A percentile compares a stretch with the other conserved stretches of the same genome.
phyloP scores from a whole-genome alignment of 1,140 invertebrate species.

The Phocides pigmalion region DNA sequence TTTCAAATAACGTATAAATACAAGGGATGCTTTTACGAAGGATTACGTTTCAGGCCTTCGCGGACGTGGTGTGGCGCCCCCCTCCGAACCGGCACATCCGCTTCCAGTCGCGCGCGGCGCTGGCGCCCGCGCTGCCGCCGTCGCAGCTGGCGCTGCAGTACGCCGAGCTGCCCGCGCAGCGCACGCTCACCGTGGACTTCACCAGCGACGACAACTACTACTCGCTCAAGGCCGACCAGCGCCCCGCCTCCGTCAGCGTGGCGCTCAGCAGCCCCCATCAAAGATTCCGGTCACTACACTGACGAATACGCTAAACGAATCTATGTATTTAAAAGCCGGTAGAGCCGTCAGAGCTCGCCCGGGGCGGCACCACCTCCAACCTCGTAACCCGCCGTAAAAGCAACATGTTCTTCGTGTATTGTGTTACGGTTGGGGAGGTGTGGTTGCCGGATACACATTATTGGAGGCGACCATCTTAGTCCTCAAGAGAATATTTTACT shows the following conservation, averaged over 20 bases:
- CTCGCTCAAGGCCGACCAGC: conserved; percentile 69
- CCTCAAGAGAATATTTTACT: too few species aligned
- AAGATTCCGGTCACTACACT: conserved; percentile 76
- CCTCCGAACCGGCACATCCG: conserved; percentile 78
- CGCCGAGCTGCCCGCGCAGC: conserved; percentile 47
- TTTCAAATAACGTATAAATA: too few species aligned
- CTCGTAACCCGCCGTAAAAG: too few species aligned
- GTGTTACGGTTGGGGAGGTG: too few species aligned
- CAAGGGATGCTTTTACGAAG: too few species aligned
- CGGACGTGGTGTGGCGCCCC: conserved; percentile 82
- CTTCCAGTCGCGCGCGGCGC: conserved; percentile 64
- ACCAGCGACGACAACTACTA: conserved; percentile 57
- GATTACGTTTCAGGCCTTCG: conserved; percentile 60
- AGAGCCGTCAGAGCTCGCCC: too few species aligned
- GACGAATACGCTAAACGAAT: too few species aligned
- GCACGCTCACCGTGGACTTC: conserved; percentile 57
- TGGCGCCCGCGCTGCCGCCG: conserved; percentile 60
- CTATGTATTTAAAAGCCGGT: too few species aligned
- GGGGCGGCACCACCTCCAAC: too few species aligned
- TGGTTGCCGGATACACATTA: too few species aligned
- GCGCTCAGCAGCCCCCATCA: conserved; percentile 66
- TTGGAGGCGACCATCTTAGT: too few species aligned
- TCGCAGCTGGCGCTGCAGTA: conserved; percentile 54
- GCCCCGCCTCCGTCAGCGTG: conserved; percentile 51
- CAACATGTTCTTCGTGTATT: too few species aligned